phyloP scores from a whole-genome alignment of 2,888 invertebrate species.

The Dryococelus australis region DNA sequence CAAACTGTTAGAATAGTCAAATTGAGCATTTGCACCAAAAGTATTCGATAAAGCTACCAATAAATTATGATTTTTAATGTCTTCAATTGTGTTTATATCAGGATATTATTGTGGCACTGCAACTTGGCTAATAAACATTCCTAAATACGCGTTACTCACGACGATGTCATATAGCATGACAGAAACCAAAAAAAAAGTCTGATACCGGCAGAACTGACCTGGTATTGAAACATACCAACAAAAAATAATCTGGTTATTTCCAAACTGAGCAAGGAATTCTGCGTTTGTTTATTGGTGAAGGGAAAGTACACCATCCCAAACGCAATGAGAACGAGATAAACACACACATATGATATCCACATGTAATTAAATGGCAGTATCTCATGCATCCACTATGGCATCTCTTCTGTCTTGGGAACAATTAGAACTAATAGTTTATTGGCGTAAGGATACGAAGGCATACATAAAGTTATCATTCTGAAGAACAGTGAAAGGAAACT shows the following conservation, averaged over 20 bases:
- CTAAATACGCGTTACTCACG: background rate
- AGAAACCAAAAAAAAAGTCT: background rate
- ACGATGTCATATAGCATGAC: background rate
- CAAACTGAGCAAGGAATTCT: background rate
- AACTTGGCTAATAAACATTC: background rate
- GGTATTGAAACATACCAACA: background rate
- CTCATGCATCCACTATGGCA: background rate
- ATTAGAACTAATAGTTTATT: background rate
- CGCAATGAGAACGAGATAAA: background rate
- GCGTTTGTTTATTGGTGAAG: background rate
- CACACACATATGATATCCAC: background rate
- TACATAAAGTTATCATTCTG: background rate
- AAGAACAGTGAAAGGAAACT: background rate
- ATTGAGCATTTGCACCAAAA: background rate
- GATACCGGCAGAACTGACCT: background rate
- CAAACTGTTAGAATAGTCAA: background rate
- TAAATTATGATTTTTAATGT: background rate
- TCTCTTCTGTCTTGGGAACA: background rate
- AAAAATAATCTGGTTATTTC: background rate
- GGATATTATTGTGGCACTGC: background rate
- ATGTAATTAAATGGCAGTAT: background rate
- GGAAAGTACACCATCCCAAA: background rate
- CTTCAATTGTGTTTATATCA: background rate
- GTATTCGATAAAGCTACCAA: background rate
- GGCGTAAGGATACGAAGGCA: background rate